phyloP scores from a whole-genome alignment of 2,113 vertebrate species.

The Nansenia antarctica region DNA sequence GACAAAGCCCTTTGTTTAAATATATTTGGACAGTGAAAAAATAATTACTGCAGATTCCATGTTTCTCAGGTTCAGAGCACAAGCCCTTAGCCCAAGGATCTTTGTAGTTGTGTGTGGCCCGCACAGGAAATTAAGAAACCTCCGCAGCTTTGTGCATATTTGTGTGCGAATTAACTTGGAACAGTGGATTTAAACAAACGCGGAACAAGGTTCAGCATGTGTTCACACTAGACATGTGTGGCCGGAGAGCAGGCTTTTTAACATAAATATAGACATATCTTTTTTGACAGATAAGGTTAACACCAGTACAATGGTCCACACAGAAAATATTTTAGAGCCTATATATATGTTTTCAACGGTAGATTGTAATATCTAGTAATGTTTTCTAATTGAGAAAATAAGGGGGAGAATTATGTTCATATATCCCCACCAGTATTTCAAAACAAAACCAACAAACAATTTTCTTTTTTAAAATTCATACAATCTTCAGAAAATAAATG shows the following conservation, averaged over 20 bases:
- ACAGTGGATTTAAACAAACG: constrained; percentile 74
- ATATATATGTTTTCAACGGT: no score
- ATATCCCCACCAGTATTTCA: neutral
- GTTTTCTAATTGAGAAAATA: no score
- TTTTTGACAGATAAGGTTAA: constrained; percentile 4
- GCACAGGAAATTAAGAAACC: constrained; percentile 83
- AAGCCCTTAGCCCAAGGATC: constrained; percentile 46
- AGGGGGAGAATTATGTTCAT: no score
- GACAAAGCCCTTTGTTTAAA: constrained; percentile 50
- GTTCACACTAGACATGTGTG: constrained; percentile 51
- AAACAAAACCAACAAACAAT: neutral
- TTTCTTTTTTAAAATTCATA: neutral
- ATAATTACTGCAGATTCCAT: constrained; percentile 57
- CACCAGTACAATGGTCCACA: constrained; percentile 13
- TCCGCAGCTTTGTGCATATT: constrained; percentile 76
- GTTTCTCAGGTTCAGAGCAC: constrained; percentile 50
- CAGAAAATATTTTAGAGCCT: neutral
- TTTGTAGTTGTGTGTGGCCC: constrained; percentile 73
- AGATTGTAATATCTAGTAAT: no score
- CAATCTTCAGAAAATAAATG: neutral
- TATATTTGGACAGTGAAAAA: constrained; percentile 61
- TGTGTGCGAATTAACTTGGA: constrained; percentile 76
- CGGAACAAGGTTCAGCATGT: constrained; percentile 66
- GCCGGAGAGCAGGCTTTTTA: constrained; percentile 31
- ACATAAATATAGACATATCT: constrained; percentile 13